phyloP scores from a whole-genome alignment of 2,113 vertebrate genomes.

The Heliornis fulica region DNA sequence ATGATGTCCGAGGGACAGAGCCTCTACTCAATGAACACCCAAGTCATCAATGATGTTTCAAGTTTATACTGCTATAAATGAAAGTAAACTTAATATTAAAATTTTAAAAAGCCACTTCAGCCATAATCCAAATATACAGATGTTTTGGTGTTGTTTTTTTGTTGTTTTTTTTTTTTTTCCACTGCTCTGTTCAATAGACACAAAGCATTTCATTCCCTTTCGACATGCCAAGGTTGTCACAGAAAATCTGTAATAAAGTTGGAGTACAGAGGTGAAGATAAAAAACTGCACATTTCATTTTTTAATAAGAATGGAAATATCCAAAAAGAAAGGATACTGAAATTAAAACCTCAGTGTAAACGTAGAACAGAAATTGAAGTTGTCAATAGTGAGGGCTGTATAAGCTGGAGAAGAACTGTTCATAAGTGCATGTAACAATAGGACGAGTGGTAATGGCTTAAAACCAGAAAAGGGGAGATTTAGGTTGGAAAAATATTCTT shows the following conservation, averaged over 20 bases:
- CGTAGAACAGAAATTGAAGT: no score
- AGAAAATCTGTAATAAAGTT: neutral
- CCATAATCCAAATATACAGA: neutral
- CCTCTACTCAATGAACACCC: neutral
- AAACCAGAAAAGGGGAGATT: no score
- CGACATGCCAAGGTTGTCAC: neutral
- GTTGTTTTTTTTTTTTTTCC: neutral
- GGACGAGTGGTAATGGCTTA: no score
- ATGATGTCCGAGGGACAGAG: neutral
- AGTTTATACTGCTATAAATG: neutral
- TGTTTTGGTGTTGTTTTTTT: neutral
- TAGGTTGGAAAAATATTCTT: no score
- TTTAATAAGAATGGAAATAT: neutral
- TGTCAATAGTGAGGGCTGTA: no score
- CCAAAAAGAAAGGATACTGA: neutral
- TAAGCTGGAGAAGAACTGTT: no score
- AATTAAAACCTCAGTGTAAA: no score
- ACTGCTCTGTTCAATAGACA: neutral
- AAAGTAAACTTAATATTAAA: neutral
- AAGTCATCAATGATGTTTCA: neutral
- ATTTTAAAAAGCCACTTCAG: neutral
- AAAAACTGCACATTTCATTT: neutral
- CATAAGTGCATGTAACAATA: no score
- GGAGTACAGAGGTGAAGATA: neutral
- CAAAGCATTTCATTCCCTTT: neutral